Base-by-base conservation (phyloP, 1,140 invertebrate species). In the Pogonus chalceus region DNA sequence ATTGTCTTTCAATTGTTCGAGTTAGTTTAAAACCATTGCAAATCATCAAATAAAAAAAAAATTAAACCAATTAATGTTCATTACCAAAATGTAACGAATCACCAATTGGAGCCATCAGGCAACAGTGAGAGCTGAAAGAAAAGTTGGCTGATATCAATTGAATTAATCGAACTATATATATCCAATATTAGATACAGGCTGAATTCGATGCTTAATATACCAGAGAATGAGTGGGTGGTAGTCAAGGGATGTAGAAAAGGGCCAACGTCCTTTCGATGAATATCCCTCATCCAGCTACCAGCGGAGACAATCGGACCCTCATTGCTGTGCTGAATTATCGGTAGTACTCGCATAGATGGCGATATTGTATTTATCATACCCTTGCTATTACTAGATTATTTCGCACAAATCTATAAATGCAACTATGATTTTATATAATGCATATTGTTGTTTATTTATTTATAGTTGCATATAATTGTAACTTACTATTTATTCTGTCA, bases 181-280 rank as follows among this genome's bases (percentile, higher is more conserved):
- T 51, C 54, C 54, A 55, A 55, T 55, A 43, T 55, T 51, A 55
- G 54, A 55, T 55, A 55, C 51, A 51, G 54, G 51, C 49, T 23
- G 35, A 55, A 51, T 55, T 46, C 14, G 26, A 31, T 14, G 9
- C 9, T n/a, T n/a, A n/a, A n/a, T n/a, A n/a, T n/a, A n/a, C n/a
- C n/a, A 16, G 18, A 43, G 37, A 18, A 43, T 12, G 37, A 4
- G 37, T 31, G 26, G 26, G 4, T 4, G 4, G 18, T 10, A 43
- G n/a, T n/a, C n/a, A 43, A 43, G 37, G 37, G 37, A 43, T 3
- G 37, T 12, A 18, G 3, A 4, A 18, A 43, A 12, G 37, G 37
- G 37, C 3, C 37, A 43, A 12, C 18, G 37, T 7, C 37, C 37
- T 43, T 9, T 9, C 3, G 18, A 12, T 43, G 37, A 18, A 43